These are phyloP conservation scores for Drosophila subsilvestris DNA, from an alignment of 2,888 invertebrate genomes.

Conservation along the genomic window DNA sequence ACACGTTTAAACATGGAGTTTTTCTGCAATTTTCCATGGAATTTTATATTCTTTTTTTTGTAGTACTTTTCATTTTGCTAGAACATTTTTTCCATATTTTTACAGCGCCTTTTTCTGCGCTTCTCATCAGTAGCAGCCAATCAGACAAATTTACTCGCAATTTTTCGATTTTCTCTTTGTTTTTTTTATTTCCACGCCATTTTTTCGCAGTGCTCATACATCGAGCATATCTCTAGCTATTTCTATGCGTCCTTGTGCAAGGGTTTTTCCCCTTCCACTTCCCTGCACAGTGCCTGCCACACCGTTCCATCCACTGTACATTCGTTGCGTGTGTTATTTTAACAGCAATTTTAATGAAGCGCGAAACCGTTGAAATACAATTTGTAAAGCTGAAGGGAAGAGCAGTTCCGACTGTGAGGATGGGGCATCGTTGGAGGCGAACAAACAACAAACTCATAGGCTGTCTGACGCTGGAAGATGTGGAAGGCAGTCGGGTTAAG, in stretches of 20 bases:
- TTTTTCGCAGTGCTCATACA: background rate
- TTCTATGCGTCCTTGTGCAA: slow-evolving; percentile 61
- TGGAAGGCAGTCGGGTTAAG: background rate
- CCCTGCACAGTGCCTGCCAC: background rate
- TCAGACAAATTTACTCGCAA: background rate
- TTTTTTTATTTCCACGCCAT: background rate
- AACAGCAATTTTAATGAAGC: slow-evolving; percentile 79
- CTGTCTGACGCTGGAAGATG: slow-evolving; percentile 15
- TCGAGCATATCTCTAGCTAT: slow-evolving; percentile 41
- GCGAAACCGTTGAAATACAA: slow-evolving; percentile 78
- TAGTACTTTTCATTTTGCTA: too few species aligned
- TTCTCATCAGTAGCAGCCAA: background rate
- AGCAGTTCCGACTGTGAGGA: slow-evolving; percentile 12
- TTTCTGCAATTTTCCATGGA: too few species aligned
- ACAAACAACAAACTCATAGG: slow-evolving; percentile 46
- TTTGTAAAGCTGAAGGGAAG: slow-evolving; percentile 65
- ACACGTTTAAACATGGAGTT: too few species aligned
- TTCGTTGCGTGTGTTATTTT: slow-evolving; percentile 71
- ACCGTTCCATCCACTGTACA: slow-evolving; percentile 4
- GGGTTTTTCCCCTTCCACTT: slow-evolving; percentile 38
- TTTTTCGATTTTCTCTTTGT: background rate
- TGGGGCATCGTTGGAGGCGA: background rate
- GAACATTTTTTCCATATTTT: background rate
- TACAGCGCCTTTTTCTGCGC: background rate
- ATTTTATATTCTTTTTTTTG: background rate